Evolutionary conservation across 92 coral and sea anemone species (phyloP).

Genomic region (Palythoa caribaeorum): DNA sequence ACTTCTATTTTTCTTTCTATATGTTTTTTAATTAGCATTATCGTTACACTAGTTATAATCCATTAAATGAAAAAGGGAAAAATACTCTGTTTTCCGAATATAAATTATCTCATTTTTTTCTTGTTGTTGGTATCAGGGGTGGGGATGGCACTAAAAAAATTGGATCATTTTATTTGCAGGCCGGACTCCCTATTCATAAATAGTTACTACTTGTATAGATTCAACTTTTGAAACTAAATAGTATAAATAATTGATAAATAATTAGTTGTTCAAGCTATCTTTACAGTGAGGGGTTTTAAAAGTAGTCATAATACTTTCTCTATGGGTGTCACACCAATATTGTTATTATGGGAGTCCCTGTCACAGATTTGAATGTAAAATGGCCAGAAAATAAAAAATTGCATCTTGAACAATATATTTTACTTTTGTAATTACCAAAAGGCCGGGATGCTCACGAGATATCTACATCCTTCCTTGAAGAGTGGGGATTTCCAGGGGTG

Average conservation of each 20-base stretch:
- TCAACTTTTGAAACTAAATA: no score
- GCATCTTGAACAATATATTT: constrained; percentile 5
- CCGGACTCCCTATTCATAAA: constrained; percentile 12
- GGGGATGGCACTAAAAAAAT: neutral
- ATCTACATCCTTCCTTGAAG: constrained; percentile 12
- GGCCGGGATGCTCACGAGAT: constrained; percentile 18
- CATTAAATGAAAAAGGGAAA: constrained; percentile 5
- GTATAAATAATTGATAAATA: neutral
- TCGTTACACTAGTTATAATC: constrained; percentile 10
- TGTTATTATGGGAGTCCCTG: constrained; percentile 9
- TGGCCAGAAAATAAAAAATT: constrained; percentile 12
- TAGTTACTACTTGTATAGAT: neutral
- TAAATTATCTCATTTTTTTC: neutral
- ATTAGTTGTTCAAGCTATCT: constrained; percentile 5
- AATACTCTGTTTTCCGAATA: constrained; percentile 3
- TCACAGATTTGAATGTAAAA: constrained; percentile 6
- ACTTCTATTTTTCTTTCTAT: constrained; percentile 1
- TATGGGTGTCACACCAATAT: constrained; percentile 12
- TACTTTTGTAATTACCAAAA: constrained; percentile 11
- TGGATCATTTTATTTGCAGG: constrained; percentile 7
- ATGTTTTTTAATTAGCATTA: neutral
- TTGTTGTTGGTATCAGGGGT: constrained; percentile 5
- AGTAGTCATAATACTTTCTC: constrained; percentile 7
- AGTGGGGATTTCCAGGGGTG: constrained; percentile 14
- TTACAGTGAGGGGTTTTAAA: constrained; percentile 3